These are phyloP conservation scores for Haemorhous mexicanus DNA, from an alignment of 2,113 vertebrate genomes.

Conservation along the genomic window DNA sequence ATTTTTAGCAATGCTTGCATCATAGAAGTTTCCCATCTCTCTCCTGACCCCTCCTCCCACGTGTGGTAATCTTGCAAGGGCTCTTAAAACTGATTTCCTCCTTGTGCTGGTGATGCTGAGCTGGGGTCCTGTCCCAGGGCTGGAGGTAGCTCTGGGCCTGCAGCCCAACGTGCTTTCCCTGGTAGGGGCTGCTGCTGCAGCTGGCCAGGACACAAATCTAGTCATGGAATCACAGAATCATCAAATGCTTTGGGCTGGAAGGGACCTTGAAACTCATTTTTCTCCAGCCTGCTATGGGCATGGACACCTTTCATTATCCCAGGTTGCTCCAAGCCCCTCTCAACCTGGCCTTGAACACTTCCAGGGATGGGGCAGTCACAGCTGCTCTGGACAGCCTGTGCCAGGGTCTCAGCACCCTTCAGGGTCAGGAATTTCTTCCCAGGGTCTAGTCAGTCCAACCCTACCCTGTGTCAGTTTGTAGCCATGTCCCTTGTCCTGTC, in stretches of 20 bases:
- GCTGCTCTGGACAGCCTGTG: not conserved
- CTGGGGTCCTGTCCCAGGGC: not conserved
- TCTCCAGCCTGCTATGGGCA: too few species aligned
- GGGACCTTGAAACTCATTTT: not conserved
- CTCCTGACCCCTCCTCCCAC: accelerated
- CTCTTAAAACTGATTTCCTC: not conserved
- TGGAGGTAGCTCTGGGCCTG: not conserved
- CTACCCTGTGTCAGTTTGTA: not conserved
- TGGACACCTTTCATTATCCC: accelerated
- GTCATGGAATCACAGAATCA: not conserved
- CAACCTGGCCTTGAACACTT: not conserved
- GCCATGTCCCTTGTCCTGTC: not conserved
- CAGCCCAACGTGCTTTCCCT: not conserved
- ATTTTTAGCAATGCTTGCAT: constrained; percentile 6
- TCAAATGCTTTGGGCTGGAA: not conserved
- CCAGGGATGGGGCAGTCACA: not conserved
- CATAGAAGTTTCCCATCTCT: not conserved
- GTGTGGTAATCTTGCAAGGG: not conserved
- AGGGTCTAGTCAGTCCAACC: not conserved
- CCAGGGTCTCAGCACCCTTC: not conserved
- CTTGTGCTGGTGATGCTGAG: accelerated
- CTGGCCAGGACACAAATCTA: not conserved
- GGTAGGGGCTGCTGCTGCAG: not conserved
- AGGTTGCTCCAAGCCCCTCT: not conserved
- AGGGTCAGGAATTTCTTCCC: not conserved